Evolutionary conservation across 2,888 invertebrate genomes (phyloP), one percentile per base, ranked within the genome.

Genomic region (Autographa pulchrina): DNA sequence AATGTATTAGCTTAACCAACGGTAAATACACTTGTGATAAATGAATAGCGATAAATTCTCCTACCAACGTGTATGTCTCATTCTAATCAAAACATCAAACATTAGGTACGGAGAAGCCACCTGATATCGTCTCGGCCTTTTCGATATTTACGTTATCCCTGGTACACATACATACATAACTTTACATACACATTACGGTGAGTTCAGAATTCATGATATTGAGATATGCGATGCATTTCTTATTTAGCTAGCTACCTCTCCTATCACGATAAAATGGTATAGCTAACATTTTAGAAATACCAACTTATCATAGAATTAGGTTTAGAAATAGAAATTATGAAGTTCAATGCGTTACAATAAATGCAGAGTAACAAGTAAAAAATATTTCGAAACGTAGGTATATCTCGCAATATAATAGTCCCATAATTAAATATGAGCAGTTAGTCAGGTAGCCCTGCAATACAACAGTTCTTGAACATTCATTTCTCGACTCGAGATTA

Each of bases 401-500:
- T 4, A 9, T 6, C 35, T 35, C 35, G 0, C 2, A 38, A 11
- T 38, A 38, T 2, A 38, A 38, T 11, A 38, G 35, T 6, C 9
- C 35, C 9, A 35, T 35, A 8, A 35, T 35, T 35, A 35, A 35
- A 35, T 8, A 35, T 35, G 8, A 38, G 38, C 9, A 38, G 11
- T 11, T 38, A 38, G 48, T 52, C 8, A 20, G 31, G 35, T 65
- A 73, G 60, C 73, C 70, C 72, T 70, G 48, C 61, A 61, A 25
- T 43, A 16, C 60, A 63, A 62, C 63, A 59, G 20, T 70, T 66
- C 68, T 75, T 63, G 59, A 72, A 74, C 70, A 72, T 73, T 75
- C 62, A 65, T 87, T 85, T 83, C 77, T 78, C 69, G 65, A 62
- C 68, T 74, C 75, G 78, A 82, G 77, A 86, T 88, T 87, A 84